phyloP scores from a whole-genome alignment of 2,113 vertebrate species.

The Austrofundulus limnaeus region DNA sequence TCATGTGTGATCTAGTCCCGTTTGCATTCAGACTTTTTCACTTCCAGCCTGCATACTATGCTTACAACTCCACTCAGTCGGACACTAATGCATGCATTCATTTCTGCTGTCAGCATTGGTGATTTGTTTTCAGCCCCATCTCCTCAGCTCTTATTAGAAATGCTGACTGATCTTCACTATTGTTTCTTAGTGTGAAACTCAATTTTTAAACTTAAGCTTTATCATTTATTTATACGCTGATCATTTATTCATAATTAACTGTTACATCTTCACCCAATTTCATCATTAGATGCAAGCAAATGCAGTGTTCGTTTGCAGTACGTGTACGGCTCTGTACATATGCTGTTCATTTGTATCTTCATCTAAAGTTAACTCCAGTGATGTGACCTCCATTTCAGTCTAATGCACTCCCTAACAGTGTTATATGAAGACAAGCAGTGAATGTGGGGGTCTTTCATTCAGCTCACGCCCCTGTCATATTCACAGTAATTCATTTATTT shows the following conservation, averaged over 20 bases:
- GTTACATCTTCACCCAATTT: background rate
- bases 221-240: background rate
- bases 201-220: slow-evolving; percentile 5
- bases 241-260: slow-evolving; percentile 17
- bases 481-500: background rate
- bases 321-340: background rate
- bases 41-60: slow-evolving; percentile 3
- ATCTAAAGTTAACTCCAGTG: background rate
- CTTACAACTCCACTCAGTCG: background rate
- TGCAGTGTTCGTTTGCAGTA: background rate
- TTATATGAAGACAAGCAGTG: background rate
- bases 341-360: background rate
- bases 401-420: background rate
- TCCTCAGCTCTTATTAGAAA: slow-evolving; percentile 7
- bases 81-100: background rate
- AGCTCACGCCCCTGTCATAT: background rate
- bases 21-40: background rate
- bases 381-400: background rate
- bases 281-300: slow-evolving; percentile 3
- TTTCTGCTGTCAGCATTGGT: slow-evolving; percentile 4
- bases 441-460: background rate
- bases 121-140: background rate
- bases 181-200: slow-evolving; percentile 23
- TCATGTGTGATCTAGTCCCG: background rate
- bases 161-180: slow-evolving; percentile 13